Evolutionary conservation across 2,113 vertebrate species (phyloP), one percentile per base, ranked within the genome.

Genomic region (Actenoides hombroni): DNA sequence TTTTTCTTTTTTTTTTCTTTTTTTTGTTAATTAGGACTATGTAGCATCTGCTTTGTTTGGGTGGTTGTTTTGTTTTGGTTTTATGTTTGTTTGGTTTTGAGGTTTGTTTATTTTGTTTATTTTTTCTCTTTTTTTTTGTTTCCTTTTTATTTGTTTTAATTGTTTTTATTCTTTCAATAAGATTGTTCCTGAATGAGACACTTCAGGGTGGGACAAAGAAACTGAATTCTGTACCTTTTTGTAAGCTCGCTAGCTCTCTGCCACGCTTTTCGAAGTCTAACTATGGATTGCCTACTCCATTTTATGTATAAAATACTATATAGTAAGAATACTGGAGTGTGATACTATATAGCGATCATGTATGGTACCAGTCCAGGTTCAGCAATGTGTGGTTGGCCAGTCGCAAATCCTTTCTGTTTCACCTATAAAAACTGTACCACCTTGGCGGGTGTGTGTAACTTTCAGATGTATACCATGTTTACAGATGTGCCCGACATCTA

Each of bases 391-490:
- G 96, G 91, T 98, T 97, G 98, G 97, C 98, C 97, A 98, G 98
- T 98, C 69, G 19, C 96, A 95, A 89, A 96, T 95, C 92, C 91
- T 97, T 97, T 97, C 95, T 97, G 96, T 98, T 97, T 98, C 97
- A 97, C 96, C 97, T 97, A 86, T 94, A 97, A 98, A 97, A 98
- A 93, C 97, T 98, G 97, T 98, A 96, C 97, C 97, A 91, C 96
- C 97, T 97, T 67, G 54, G 49, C 94, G 86, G 97, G 97, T 96
- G 97, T 88, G 75, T 97, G 97, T 98, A 95, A 97, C 96, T 98
- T 96, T 93, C 94, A 95, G 96, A 97, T 98, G 97, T 98, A 97
- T 96, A 90, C 96, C 96, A 94, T 98, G 98, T 98, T 98, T 98
- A 98, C 97, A 98, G 96, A 95, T 95, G 95, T 97, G 97, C 95